Percentiles rank a stretch among this genome's conserved stretches.
Conservation (phyloP, 2,797 vertebrate genomes). For the Potorous gilbertii region DNA sequence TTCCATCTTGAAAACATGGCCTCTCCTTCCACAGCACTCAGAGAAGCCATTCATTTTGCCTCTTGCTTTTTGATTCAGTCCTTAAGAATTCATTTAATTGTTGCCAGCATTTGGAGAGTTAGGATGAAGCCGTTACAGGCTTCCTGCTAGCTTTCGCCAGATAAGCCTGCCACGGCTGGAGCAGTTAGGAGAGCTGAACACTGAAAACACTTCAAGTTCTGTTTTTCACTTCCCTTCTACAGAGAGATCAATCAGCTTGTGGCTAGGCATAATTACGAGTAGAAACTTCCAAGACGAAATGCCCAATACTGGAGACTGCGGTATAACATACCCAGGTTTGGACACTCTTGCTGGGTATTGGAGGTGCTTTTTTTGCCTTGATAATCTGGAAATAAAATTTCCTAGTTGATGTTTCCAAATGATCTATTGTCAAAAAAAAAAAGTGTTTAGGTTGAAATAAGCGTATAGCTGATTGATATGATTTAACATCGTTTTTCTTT, state of each 20-base stretch:
- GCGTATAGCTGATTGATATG: conserved; percentile 41
- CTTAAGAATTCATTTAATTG: conserved; percentile 82
- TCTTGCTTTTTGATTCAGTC: conserved; percentile 80
- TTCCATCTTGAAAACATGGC: conserved; percentile 80
- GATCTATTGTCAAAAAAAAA: conserved; percentile 48
- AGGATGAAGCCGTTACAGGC: conserved; percentile 71
- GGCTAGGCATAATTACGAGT: conserved; percentile 70
- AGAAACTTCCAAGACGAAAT: conserved; percentile 51
- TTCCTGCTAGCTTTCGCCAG: conserved; percentile 63
- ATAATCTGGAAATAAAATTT: conserved; percentile 39
- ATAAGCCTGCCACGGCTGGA: conserved; percentile 68
- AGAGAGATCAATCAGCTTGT: conserved; percentile 60
- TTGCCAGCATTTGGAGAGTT: conserved; percentile 80
- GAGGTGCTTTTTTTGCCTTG: conserved; percentile 52
- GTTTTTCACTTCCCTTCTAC: conserved; percentile 60
- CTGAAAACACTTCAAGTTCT: conserved; percentile 76
- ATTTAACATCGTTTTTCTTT: neutral
- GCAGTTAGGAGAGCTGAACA: conserved; percentile 60
- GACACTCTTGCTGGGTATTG: conserved; percentile 17
- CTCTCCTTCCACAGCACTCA: conserved; percentile 78
- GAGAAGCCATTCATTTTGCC: conserved; percentile 79
- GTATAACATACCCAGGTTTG: conserved; percentile 26
- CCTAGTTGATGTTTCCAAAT: conserved; percentile 32
- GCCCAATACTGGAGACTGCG: conserved; percentile 33
- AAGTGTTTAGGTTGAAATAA: conserved; percentile 26